Percentiles rank a stretch among this genome's conserved stretches.
Conservation (phyloP, 1,140 invertebrate species). For the Andricus grossulariae region DNA sequence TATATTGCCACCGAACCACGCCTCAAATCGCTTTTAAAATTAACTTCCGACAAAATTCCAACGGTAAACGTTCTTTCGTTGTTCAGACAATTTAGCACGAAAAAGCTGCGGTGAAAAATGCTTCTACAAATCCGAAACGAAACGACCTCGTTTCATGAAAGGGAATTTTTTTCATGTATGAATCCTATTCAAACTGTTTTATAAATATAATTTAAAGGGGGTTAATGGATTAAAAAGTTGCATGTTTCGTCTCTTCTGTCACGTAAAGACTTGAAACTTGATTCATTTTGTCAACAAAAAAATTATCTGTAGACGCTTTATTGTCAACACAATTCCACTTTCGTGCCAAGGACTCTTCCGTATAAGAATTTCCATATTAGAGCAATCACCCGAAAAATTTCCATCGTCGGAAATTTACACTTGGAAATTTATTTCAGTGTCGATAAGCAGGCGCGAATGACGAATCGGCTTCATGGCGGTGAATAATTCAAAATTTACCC, state of each 20-base stretch:
- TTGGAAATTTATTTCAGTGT: constrained; percentile 25
- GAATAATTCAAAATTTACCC: constrained; percentile 19
- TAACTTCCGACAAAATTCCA: constrained; percentile 16
- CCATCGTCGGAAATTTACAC: not conserved
- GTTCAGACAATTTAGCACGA: not conserved
- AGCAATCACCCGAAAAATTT: not conserved
- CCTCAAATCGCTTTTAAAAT: constrained; percentile 12
- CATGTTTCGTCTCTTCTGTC: not conserved
- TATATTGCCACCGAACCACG: constrained; percentile 22
- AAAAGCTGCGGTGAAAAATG: constrained; percentile 22
- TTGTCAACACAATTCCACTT: not conserved
- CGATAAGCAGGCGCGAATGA: constrained; percentile 17
- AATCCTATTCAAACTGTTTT: too few species aligned
- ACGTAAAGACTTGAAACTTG: not conserved
- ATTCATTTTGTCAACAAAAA: not conserved
- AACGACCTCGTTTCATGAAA: not conserved
- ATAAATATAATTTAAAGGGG: too few species aligned
- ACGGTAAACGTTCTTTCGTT: constrained; percentile 11
- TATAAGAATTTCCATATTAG: constrained; percentile 8
- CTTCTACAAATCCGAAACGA: not conserved
- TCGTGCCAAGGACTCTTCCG: not conserved
- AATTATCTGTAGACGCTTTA: not conserved
- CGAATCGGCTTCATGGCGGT: not conserved
- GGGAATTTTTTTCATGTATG: too few species aligned
- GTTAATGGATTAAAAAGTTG: too few species aligned